phyloP scores from a whole-genome alignment of 2,888 invertebrate species.

The Aphodius granarius region DNA sequence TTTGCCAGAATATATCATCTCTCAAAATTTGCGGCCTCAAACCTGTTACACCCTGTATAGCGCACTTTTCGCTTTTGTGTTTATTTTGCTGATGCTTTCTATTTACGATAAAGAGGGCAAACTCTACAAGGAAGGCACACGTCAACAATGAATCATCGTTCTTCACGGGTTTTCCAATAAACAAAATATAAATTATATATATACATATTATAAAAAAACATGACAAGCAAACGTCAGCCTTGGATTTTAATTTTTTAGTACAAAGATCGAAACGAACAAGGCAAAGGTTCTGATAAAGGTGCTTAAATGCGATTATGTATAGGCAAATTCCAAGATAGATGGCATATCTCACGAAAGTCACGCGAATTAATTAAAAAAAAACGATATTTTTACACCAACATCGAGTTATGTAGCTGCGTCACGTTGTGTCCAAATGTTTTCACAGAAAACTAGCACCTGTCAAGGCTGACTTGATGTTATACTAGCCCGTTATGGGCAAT shows the following conservation, averaged over 20 bases:
- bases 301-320: neutral
- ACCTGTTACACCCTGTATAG: too few species aligned
- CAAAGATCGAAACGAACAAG: neutral
- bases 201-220: too few species aligned
- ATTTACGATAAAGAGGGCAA: neutral
- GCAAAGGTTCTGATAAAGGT: neutral
- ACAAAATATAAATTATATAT: neutral
- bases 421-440: neutral
- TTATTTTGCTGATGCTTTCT: too few species aligned
- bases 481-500: neutral
- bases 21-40: too few species aligned
- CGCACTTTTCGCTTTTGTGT: too few species aligned
- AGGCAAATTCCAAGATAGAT: neutral
- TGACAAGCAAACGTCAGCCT: neutral
- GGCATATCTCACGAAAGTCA: neutral
- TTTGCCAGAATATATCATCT: too few species aligned
- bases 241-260: neutral
- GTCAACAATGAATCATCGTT: neutral
- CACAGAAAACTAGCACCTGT: neutral
- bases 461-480: neutral
- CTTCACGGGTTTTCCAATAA: neutral
- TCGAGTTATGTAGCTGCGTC: neutral
- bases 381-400: neutral
- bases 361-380: neutral
- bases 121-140: neutral